Base-by-base conservation (phyloP, 2,888 invertebrate genomes). In the Drosophila buzzatii region DNA sequence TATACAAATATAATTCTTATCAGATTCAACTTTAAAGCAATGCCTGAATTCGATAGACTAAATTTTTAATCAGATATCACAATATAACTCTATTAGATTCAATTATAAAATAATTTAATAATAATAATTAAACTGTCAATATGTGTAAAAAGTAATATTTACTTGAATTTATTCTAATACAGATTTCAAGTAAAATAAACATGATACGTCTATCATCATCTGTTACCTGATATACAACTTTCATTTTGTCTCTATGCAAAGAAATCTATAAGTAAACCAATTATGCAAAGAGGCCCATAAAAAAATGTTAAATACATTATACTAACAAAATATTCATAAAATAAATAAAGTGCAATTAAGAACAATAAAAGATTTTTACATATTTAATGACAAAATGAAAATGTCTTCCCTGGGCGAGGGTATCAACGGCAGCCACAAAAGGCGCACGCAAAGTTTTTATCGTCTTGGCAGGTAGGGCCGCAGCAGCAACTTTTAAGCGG, bases 391-490 rank as follows among this genome's bases (percentile, higher is more conserved):
- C 14, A 42, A 35, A 45, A 45, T 23, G 44, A 12, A n/a, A 39
- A 35, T 53, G 53, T 16, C 14, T 16, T 35, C 9, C 31, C 45
- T 8, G n/a, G 27, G 18, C 23, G 35, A 66, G 66, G 23, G 47
- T 49, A 67, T 49, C 18, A 31, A 67, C 75, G 56, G 39, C 58
- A 69, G 69, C 83, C 71, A 56, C 80, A 82, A 71, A 73, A 67
- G 63, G 47, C 62, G 68, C 47, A 42, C 55, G 64, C 56, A 72
- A 78, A 85, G 63, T 84, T 82, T 82, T 85, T 88, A 83, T 77
- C 86, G 71, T 56, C 53, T 47, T 45, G 66, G 65, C 55, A 52
- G 65, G 73, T 84, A 63, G 61, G 66, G 65, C 55, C 62, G 60
- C 55, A 41, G 60, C 63, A 59, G 62, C 63, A 81, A 69, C 47